A percentile compares a stretch with the other conserved stretches of the same genome.
Conservation (phyloP, 2,113 vertebrate species). For the Gambusia affinis region DNA sequence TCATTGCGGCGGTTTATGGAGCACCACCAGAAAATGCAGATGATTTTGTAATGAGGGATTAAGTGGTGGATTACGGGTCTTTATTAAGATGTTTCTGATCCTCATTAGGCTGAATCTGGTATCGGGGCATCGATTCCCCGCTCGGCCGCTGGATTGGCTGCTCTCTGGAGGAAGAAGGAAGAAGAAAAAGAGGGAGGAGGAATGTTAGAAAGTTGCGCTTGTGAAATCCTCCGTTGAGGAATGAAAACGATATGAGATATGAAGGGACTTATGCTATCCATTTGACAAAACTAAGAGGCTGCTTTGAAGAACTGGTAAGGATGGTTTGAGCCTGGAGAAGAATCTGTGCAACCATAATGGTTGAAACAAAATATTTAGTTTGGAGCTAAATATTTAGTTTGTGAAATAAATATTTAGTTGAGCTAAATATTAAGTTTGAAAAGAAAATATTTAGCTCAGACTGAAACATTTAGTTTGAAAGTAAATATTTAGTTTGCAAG, state of each 20-base stretch:
- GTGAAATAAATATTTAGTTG: no score
- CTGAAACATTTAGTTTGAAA: no score
- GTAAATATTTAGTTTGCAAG: no score
- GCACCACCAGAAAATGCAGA: slow-evolving; percentile 72
- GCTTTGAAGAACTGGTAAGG: neutral
- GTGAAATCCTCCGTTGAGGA: slow-evolving; percentile 23
- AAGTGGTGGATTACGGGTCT: slow-evolving; percentile 79
- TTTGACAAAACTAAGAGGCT: slow-evolving; percentile 1
- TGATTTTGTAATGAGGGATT: slow-evolving; percentile 82
- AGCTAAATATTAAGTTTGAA: no score
- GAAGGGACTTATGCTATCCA: neutral
- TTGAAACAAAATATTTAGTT: no score
- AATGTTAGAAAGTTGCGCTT: slow-evolving; percentile 42
- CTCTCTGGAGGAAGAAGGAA: slow-evolving; percentile 58
- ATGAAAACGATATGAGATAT: slow-evolving; percentile 18
- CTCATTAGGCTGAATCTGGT: slow-evolving; percentile 79
- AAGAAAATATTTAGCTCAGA: no score
- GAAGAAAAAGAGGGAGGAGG: slow-evolving; percentile 30
- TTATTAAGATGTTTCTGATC: slow-evolving; percentile 83
- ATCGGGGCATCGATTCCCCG: slow-evolving; percentile 74
- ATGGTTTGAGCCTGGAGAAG: neutral
- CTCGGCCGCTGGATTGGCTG: slow-evolving; percentile 55
- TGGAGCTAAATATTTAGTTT: no score
- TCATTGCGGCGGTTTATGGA: slow-evolving; percentile 55
- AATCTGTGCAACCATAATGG: neutral